These are phyloP conservation scores for Menidia menidia DNA, from an alignment of 2,797 vertebrate genomes.

Conservation along the genomic window DNA sequence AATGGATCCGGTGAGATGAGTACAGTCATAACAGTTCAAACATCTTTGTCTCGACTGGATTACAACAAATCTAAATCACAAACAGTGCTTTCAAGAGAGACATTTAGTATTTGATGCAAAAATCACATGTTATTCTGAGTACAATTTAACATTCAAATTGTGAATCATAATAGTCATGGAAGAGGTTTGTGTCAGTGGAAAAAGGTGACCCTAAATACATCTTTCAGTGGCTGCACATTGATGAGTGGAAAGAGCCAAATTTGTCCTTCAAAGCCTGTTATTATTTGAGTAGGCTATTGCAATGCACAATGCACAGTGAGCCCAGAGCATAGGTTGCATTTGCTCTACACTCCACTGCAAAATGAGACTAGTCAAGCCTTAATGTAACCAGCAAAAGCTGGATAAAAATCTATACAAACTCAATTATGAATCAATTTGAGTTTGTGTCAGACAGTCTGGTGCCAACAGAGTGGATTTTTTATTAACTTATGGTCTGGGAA, in stretches of 20 bases:
- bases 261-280: conserved; percentile 77
- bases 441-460: conserved; percentile 91
- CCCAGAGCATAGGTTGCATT: conserved; percentile 78
- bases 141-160: conserved; percentile 52
- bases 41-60: background rate
- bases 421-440: conserved; percentile 91
- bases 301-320: conserved; percentile 74
- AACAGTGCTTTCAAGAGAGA: conserved; percentile 16
- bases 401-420: conserved; percentile 89
- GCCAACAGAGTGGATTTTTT: conserved; percentile 90
- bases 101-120: conserved; percentile 39
- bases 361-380: conserved; percentile 87
- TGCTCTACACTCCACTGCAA: conserved; percentile 85
- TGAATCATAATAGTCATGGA: conserved; percentile 43
- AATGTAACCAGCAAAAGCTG: conserved; percentile 89
- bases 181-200: conserved; percentile 51
- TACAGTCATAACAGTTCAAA: background rate
- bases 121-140: conserved; percentile 31
- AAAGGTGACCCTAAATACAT: conserved; percentile 71
- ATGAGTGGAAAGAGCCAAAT: conserved; percentile 66
- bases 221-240: conserved; percentile 65
- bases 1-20: background rate
- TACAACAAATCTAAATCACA: conserved; percentile 1
- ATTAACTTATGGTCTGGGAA: conserved; percentile 89
- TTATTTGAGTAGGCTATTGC: conserved; percentile 79